Conservation (phyloP, 2,888 invertebrate genomes). For the Volucella bombylans region DNA sequence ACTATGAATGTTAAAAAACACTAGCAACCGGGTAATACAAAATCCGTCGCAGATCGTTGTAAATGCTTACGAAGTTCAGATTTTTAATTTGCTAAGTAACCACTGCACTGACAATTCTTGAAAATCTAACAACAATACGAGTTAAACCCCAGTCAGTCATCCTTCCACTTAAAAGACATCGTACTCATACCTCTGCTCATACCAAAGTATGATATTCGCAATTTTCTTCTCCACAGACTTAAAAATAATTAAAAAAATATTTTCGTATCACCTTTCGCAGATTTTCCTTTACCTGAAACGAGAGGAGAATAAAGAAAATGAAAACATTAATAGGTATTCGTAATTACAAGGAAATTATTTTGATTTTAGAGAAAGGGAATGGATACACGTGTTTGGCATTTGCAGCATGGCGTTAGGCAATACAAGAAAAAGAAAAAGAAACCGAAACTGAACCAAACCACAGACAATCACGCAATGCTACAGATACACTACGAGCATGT, state of each 20-base stretch:
- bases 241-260: neutral
- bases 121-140: too few relatives aligned
- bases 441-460: neutral
- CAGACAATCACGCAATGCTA: constrained; percentile 23
- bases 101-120: too few relatives aligned
- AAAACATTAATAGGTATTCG: constrained; percentile 1
- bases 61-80: too few relatives aligned
- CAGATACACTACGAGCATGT: too few relatives aligned
- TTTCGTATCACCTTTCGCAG: constrained; percentile 63
- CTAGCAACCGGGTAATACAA: too few relatives aligned
- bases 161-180: too few relatives aligned
- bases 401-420: constrained; percentile 1
- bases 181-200: too few relatives aligned
- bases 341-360: constrained; percentile 6
- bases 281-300: constrained; percentile 64
- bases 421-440: neutral
- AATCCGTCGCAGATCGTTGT: too few relatives aligned
- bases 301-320: constrained; percentile 25
- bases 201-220: too few relatives aligned
- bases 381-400: constrained; percentile 11
- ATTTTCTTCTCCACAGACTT: neutral
- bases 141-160: too few relatives aligned
- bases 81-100: too few relatives aligned
- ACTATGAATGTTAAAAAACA: too few relatives aligned
- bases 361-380: neutral